Evolutionary conservation across 2,113 vertebrate genomes (phyloP).

Genomic region (Osmerus eperlanus): DNA sequence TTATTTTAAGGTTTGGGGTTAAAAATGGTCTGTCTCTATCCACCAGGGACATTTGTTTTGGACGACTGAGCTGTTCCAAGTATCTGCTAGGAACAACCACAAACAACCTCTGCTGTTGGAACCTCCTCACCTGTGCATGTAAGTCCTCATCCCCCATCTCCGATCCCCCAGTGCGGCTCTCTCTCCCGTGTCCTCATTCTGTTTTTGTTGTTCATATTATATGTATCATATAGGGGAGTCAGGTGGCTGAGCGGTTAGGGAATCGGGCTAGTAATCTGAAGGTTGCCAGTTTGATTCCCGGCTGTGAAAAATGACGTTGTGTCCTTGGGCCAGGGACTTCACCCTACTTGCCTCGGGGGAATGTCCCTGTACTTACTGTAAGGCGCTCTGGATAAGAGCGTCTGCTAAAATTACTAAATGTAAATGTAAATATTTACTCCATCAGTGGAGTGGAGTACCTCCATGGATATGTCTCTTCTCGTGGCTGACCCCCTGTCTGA

Average conservation of each 20-base stretch:
- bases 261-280: no score
- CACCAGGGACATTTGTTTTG: slow-evolving; percentile 88
- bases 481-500: slow-evolving; percentile 84
- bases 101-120: slow-evolving; percentile 89
- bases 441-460: slow-evolving; percentile 91
- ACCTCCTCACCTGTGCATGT: slow-evolving; percentile 91
- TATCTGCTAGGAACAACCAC: slow-evolving; percentile 86
- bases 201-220: neutral
- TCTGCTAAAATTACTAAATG: no score
- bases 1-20: neutral
- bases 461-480: slow-evolving; percentile 76
- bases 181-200: neutral
- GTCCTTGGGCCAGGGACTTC: no score
- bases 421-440: slow-evolving; percentile 11
- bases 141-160: slow-evolving; percentile 47
- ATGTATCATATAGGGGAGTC: no score
- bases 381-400: no score
- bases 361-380: no score
- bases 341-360: no score
- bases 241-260: no score
- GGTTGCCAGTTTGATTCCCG: no score
- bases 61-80: slow-evolving; percentile 85
- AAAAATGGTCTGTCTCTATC: slow-evolving; percentile 35
- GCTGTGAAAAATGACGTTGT: no score
- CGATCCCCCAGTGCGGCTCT: neutral